Evolutionary conservation across 30 jellyfish, hydroid and myxozoan species (phyloP).

Genomic region (Nemopilema nomurai): DNA sequence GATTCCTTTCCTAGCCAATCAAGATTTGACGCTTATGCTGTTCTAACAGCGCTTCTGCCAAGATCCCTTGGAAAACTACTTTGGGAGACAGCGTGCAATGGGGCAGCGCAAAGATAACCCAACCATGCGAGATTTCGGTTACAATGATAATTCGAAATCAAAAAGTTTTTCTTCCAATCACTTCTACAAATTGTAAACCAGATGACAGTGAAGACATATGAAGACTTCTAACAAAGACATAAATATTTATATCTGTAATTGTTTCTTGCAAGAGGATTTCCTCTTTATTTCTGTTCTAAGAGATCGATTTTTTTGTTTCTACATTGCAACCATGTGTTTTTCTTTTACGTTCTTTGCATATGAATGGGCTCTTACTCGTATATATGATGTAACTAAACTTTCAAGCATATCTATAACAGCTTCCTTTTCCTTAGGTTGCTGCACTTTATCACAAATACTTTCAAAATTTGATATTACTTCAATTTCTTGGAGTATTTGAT

Average conservation of each 20-base stretch:
- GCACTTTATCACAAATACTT: constrained; percentile 9
- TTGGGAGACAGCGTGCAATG: background rate
- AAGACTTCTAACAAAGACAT: background rate
- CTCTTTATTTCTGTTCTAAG: constrained; percentile 20
- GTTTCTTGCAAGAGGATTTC: constrained; percentile 14
- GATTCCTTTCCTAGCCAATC: background rate
- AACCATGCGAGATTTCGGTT: constrained; percentile 11
- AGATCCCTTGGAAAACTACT: too few relatives aligned
- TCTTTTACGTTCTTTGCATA: constrained; percentile 26
- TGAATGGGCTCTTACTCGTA: constrained; percentile 20
- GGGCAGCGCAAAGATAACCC: constrained; percentile 21
- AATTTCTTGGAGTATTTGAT: constrained; percentile 36
- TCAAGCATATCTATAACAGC: constrained; percentile 42
- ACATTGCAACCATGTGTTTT: constrained; percentile 31
- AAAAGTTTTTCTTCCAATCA: constrained; percentile 1
- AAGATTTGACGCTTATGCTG: background rate
- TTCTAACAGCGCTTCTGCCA: too few relatives aligned
- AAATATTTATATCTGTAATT: constrained; percentile 2
- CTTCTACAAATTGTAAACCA: constrained; percentile 10
- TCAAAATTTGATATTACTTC: constrained; percentile 24
- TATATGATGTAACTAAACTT: constrained; percentile 23
- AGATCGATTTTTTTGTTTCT: constrained; percentile 30
- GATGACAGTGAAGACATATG: background rate
- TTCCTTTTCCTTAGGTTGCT: constrained; percentile 12
- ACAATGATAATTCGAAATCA: constrained; percentile 10